Evolutionary conservation across 2,113 vertebrate species (phyloP).

Genomic region (Chroicocephalus ridibundus): DNA sequence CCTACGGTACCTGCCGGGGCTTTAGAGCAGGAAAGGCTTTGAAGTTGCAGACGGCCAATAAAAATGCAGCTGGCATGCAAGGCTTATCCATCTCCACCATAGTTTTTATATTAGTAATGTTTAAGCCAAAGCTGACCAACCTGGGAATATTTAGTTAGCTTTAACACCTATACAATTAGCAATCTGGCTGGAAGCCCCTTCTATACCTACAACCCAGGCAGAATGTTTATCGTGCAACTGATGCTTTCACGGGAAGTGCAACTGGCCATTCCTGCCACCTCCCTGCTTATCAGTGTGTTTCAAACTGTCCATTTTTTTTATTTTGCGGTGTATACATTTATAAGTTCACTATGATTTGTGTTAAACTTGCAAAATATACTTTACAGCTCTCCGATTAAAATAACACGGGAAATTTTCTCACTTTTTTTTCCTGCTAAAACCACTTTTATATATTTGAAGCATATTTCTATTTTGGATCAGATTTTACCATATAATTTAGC

Average conservation of each 20-base stretch:
- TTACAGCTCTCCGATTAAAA: constrained; percentile 3
- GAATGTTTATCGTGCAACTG: not conserved
- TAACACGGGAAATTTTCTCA: not conserved
- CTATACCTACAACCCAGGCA: not conserved
- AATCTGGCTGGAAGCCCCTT: not conserved
- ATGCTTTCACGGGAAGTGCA: not conserved
- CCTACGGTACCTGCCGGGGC: constrained; percentile 55
- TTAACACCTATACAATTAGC: not conserved
- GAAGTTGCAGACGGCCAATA: constrained; percentile 79
- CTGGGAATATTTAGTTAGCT: not conserved
- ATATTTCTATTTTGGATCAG: not conserved
- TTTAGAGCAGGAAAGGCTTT: constrained; percentile 76
- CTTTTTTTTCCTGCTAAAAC: not conserved
- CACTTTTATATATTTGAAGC: not conserved
- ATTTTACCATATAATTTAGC: not conserved
- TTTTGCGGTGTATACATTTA: not conserved
- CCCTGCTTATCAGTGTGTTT: not conserved
- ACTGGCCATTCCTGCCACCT: not conserved
- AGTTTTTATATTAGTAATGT: constrained; percentile 25
- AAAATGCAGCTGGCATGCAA: constrained; percentile 75
- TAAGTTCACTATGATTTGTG: not conserved
- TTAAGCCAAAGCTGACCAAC: not conserved
- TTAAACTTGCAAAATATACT: not conserved
- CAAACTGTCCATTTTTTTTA: not conserved
- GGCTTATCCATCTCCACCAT: constrained; percentile 8